phyloP scores from a whole-genome alignment of 1,140 invertebrate genomes.

The Trichomalopsis sarcophagae region DNA sequence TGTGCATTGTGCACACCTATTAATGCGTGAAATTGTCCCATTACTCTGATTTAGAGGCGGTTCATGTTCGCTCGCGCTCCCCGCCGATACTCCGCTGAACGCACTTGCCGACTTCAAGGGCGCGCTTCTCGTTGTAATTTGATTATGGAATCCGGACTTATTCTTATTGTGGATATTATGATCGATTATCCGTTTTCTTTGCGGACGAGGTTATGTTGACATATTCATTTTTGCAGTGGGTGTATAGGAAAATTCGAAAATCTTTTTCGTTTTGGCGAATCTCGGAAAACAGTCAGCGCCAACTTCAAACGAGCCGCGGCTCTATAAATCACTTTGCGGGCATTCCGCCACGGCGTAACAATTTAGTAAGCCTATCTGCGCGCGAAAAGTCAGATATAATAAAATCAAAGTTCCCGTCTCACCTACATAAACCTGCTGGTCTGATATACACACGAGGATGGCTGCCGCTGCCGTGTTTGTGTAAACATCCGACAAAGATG shows the following conservation, averaged over 20 bases:
- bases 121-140: not conserved
- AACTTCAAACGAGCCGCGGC: not conserved
- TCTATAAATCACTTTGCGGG: not conserved
- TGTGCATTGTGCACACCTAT: not conserved
- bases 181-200: too few species aligned
- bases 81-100: not conserved
- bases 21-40: not conserved
- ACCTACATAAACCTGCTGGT: not conserved
- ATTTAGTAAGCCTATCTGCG: too few species aligned
- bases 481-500: conserved; percentile 40
- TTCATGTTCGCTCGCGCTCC: not conserved
- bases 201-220: not conserved
- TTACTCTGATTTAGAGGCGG: not conserved
- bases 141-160: not conserved
- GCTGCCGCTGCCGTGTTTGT: not conserved
- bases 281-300: too few species aligned
- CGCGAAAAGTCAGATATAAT: too few species aligned
- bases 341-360: not conserved
- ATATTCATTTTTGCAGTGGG: too few species aligned
- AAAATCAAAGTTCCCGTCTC: not conserved
- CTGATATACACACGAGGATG: not conserved
- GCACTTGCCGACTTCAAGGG: not conserved
- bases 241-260: too few species aligned
- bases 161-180: too few species aligned
- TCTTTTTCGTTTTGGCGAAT: too few species aligned